Evolutionary conservation across 1,140 invertebrate genomes (phyloP), one percentile per base, ranked within the genome.

Genomic region (Venturia canescens): DNA sequence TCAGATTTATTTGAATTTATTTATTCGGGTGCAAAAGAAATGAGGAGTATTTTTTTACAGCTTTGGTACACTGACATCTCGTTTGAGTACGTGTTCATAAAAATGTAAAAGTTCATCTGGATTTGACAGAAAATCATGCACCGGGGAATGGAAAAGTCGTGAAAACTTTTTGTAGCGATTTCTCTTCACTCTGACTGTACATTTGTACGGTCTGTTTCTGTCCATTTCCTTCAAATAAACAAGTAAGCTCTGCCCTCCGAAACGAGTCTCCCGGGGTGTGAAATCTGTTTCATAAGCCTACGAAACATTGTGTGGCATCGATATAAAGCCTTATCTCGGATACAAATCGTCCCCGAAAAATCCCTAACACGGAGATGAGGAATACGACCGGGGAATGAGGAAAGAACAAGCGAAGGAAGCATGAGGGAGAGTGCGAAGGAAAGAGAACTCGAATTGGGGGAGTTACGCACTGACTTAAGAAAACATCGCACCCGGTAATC

Each of bases 301-400:
- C 88, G 85, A 91, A 88, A 88, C 88, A 91, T 91, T 84, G 88
- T 53, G 80, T 81, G 83, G 88, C 88, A 90, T 90, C 89, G 89
- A 53, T 53, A 89, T 91, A 90, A 90, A 87, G 88, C 88, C 90
- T 89, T 90, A 90, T 90, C 89, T 89, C 76, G 80, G 87, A 88
- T 87, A 89, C 89, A 90, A 90, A 90, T 90, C 88, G 86, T 86
- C 82, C 60, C 60, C 16, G 48, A 15, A 76, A 60, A 76, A 76
- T 53, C 27, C 72, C 53, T 63, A 63, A 76, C 72, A 53, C 16
- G 48, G 44, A 26, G 15, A 53, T 16, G 44, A 74, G 34, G 38
- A 13, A 44, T 44, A 50, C 5, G 21, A 72, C 26, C 21, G 34
- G 27, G n/a, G 38, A 44, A 44, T 44, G 7, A 44, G 7, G 38